Base-by-base conservation (phyloP, 1,140 invertebrate genomes). In the Hydropsyche tenuis region DNA sequence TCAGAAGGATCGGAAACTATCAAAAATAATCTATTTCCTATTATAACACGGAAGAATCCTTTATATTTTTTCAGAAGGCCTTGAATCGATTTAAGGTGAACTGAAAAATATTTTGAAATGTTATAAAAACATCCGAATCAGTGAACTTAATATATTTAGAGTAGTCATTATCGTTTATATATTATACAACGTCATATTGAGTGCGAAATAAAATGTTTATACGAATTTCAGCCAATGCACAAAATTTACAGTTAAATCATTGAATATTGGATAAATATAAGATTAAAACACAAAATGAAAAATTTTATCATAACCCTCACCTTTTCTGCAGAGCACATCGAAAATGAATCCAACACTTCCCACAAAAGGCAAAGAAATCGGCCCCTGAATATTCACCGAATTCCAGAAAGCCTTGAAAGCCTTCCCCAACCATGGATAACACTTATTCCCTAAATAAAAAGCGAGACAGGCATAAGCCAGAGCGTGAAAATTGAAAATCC, bases 11-110 rank as follows among this genome's bases (percentile, higher is more conserved):
- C 37, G 4, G 27, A 27, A 6, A 43, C 22, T 6, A 66, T 12
- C 43, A 66, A 9, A 66, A 27, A 66, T 22, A 66, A 22, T 14
- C 18, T 30, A 5, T 23, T 12, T 27, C 30, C 37, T 45, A 66
- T 45, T n/a, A 23, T 16, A 45, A 46, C 16, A 12, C 64, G 27
- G 27, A 45, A 66, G 3, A 46, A 45, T 9, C 64, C 43, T 46
- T 11, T 12, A 45, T 66, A 66, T 66, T 66, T 66, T 45, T 66
- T 43, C 23, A 53, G 16, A 18, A 53, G 18, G 20, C 20, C 48
- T 53, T 53, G n/a, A 18, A 53, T 1, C 5, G 7, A 18, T 53
- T 53, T 53, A 18, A 16, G 1, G 14, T 14, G 1, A 5, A 9
- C 48, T 53, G 16, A 9, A 53, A 53, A 20, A 53, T 2, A 18